Evolutionary conservation across 2,113 vertebrate genomes (phyloP), one percentile per base, ranked within the genome.

Genomic region (Anarrhichthys ocellatus): DNA sequence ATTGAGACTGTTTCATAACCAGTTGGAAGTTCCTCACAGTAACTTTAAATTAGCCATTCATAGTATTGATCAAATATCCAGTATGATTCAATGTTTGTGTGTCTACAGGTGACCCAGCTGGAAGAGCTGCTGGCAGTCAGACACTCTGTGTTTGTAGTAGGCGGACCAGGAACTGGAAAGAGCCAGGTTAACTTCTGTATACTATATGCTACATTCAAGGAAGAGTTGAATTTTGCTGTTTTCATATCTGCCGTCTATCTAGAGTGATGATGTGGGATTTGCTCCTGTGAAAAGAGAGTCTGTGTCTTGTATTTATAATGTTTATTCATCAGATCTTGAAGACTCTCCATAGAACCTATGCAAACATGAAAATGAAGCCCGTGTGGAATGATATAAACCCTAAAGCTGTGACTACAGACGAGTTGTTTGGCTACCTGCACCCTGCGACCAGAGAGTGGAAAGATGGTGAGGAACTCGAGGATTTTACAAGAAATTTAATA

Each of bases 101-200:
- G 64, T 66, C 27, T 73, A 2, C 63, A 96, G 90, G 95, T 96
- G 77, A 95, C 93, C 5, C 94, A 96, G 82, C 84, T 95, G 50
- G 94, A 96, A 86, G 94, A 94, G 79, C 91, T 96, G 36, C 78
- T 95, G 81, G 83, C 91, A 73, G 93, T 96, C 69, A 92, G 92
- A 50, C 94, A 95, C 82, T 96, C 96, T 29, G 75, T 95, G 61
- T 96, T 96, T 92, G 87, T 95, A 0, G 93, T 93, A 14, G 95
- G 95, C n/a, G 96, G 95, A 81, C 92, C 94, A 78, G 93, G 94
- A 78, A 95, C 93, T 34, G 93, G 94, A 65, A 96, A 96, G 88
- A 96, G 91, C 82, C 94, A 95, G 94, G 95, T 96, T 24, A 59
- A 62, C 50, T 29, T 38, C 32, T 22, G 0, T 38, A 34, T 14